Percentiles rank a stretch among this genome's conserved stretches.
These are phyloP conservation scores for Glossosoma conforme DNA, from an alignment of 1,140 invertebrate species.

Conservation along the genomic window DNA sequence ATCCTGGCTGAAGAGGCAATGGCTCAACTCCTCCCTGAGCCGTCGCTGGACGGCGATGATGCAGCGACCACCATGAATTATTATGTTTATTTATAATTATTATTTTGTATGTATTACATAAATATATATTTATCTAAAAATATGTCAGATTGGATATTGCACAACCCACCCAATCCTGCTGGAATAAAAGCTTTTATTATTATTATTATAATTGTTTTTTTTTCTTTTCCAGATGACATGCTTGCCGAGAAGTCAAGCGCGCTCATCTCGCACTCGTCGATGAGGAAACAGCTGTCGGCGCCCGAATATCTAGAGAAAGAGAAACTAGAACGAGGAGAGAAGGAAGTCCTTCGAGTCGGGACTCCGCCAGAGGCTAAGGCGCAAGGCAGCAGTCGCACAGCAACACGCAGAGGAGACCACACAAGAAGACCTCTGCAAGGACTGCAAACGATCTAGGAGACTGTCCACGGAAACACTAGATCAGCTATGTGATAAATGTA, in stretches of 20 bases:
- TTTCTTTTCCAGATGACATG: constrained; percentile 44
- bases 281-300: constrained; percentile 73
- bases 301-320: constrained; percentile 86
- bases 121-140: background rate
- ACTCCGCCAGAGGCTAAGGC: constrained; percentile 53
- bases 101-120: too few species aligned
- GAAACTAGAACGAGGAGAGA: constrained; percentile 63
- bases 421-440: constrained; percentile 2
- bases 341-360: constrained; percentile 62
- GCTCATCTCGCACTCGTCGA: constrained; percentile 51
- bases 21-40: too few species aligned
- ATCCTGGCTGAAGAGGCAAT: too few species aligned
- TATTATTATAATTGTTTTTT: constrained; percentile 4
- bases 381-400: constrained; percentile 24
- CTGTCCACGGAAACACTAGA: too few species aligned
- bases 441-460: constrained; percentile 1
- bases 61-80: too few species aligned
- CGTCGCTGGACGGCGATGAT: too few species aligned
- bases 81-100: too few species aligned
- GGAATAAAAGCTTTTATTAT: too few species aligned
- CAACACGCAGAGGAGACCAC: background rate
- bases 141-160: too few species aligned
- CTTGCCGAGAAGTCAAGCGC: constrained; percentile 48
- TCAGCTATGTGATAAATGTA: constrained; percentile 14
- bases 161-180: too few species aligned